A percentile compares a stretch with the other conserved stretches of the same genome.
Evolutionary conservation across 2,113 vertebrate genomes (phyloP).

Genomic region (Sorex fumeus): DNA sequence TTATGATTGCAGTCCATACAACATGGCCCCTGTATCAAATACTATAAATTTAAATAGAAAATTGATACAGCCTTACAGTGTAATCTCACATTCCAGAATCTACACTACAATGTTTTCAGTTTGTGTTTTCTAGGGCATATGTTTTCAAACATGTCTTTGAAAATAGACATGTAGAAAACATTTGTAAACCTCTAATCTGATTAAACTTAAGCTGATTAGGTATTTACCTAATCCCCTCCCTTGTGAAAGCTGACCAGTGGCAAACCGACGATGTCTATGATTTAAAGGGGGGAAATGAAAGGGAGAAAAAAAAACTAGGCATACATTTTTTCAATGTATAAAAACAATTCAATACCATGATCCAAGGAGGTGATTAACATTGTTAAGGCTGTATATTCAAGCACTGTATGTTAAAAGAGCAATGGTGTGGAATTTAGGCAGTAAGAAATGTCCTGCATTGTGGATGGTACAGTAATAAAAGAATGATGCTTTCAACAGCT

Average conservation of each 20-base stretch:
- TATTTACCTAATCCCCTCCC: conserved; percentile 82
- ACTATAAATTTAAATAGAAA: conserved; percentile 82
- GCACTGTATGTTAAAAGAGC: conserved; percentile 95
- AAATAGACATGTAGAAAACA: conserved; percentile 88
- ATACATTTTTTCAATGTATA: conserved; percentile 86
- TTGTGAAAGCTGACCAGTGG: conserved; percentile 84
- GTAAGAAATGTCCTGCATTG: conserved; percentile 92
- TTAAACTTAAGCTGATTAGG: conserved; percentile 85
- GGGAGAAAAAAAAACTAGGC: conserved; percentile 78
- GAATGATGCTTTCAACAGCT: conserved; percentile 89
- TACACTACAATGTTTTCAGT: conserved; percentile 79
- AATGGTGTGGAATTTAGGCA: conserved; percentile 91
- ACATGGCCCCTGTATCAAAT: conserved; percentile 86
- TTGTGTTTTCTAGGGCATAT: conserved; percentile 83
- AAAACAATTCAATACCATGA: conserved; percentile 86
- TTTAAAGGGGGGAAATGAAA: conserved; percentile 86
- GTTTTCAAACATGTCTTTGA: conserved; percentile 85
- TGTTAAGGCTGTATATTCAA: conserved; percentile 97
- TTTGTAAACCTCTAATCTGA: conserved; percentile 88
- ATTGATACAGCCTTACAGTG: conserved; percentile 77
- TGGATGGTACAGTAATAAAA: conserved; percentile 89
- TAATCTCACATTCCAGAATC: conserved; percentile 83
- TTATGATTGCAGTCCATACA: conserved; percentile 81
- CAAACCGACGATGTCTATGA: conserved; percentile 86
- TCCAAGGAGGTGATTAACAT: conserved; percentile 89